These are phyloP conservation scores for Cheumatopsyche charites DNA, from an alignment of 1,140 invertebrate genomes.

Conservation along the genomic window DNA sequence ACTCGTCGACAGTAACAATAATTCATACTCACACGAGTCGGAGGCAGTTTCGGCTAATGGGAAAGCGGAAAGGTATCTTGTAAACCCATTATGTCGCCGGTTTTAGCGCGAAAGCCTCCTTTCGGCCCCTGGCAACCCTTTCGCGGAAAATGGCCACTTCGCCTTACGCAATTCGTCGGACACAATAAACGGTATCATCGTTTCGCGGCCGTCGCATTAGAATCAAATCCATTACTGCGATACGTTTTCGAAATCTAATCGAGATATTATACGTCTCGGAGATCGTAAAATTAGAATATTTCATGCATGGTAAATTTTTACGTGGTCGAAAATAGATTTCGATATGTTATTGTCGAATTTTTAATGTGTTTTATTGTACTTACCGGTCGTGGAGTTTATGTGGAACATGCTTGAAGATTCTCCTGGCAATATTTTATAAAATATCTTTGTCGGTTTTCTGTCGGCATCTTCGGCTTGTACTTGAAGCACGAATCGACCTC, in stretches of 20 bases:
- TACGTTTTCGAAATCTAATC: no score
- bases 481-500: constrained; percentile 73
- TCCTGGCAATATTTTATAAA: constrained; percentile 80
- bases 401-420: constrained; percentile 85
- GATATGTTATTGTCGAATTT: no score
- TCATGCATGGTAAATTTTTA: no score
- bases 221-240: no score
- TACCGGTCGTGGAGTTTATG: constrained; percentile 83
- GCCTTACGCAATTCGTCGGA: background rate
- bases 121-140: constrained; percentile 21
- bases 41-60: constrained; percentile 45
- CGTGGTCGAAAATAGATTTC: no score
- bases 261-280: no score
- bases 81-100: constrained; percentile 42
- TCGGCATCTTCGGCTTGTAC: constrained; percentile 81
- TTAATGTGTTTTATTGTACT: no score
- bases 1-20: constrained; percentile 34
- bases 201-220: no score
- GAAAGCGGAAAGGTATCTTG: constrained; percentile 46
- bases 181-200: no score
- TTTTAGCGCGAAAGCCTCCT: constrained; percentile 21
- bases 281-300: no score
- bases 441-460: constrained; percentile 72
- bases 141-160: background rate
- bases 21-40: constrained; percentile 31